phyloP scores from a whole-genome alignment of 2,888 invertebrate species.

The Brachyopa scutellaris region DNA sequence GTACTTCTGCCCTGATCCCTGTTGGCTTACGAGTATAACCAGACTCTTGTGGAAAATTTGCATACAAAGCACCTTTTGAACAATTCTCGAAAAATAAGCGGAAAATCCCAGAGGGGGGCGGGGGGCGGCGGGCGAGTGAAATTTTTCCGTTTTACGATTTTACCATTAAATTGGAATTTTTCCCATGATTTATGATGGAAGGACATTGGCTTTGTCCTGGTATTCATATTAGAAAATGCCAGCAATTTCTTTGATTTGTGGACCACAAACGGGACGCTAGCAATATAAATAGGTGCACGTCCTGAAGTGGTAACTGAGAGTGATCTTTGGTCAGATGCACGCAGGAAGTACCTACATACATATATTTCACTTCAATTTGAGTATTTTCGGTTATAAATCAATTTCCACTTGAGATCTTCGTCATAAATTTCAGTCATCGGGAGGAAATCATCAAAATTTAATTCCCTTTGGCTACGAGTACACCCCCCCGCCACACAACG shows the following conservation, averaged over 20 bases:
- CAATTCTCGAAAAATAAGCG: constrained; percentile 68
- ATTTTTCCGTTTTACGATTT: constrained; percentile 42
- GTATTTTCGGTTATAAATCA: constrained; percentile 62
- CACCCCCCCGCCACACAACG: no score
- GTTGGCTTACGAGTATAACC: constrained; percentile 48
- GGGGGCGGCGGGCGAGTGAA: neutral
- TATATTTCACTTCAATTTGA: constrained; percentile 37
- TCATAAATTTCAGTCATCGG: constrained; percentile 61
- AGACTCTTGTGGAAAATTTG: constrained; percentile 63
- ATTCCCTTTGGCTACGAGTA: constrained; percentile 11
- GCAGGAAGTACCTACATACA: constrained; percentile 20
- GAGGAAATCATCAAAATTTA: constrained; percentile 59
- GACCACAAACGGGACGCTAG: constrained; percentile 39
- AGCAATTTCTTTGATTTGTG: constrained; percentile 70
- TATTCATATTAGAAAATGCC: constrained; percentile 69
- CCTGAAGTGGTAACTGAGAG: neutral
- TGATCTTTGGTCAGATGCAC: constrained; percentile 13
- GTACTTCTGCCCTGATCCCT: constrained; percentile 19
- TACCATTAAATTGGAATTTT: constrained; percentile 73
- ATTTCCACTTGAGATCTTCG: constrained; percentile 51
- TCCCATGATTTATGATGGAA: constrained; percentile 68
- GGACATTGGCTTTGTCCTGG: constrained; percentile 70
- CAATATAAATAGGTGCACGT: neutral
- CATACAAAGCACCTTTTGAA: constrained; percentile 73
- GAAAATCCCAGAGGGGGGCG: constrained; percentile 16